Evolutionary conservation across 2,797 vertebrate genomes (phyloP), one percentile per base, ranked within the genome.

Genomic region (Sebastiscus tertius): DNA sequence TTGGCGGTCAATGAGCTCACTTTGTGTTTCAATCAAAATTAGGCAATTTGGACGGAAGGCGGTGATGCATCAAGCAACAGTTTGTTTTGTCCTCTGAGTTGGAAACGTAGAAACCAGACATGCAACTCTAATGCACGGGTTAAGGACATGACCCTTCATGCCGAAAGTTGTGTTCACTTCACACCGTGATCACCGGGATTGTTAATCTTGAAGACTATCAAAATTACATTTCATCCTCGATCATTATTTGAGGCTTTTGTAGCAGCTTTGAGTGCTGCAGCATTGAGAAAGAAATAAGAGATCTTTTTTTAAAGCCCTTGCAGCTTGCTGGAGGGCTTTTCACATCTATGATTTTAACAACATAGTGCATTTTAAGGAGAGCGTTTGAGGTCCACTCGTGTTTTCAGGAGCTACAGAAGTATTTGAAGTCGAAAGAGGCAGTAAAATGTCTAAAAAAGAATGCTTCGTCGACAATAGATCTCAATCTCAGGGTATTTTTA

Each of bases 11-110:
- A 63, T 76, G 84, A 88, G 88, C 86, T 91, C 87, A 83, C 87
- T 87, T 89, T 89, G 85, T 79, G 81, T 90, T 87, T 89, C 87
- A 83, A 84, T 91, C 90, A 88, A 85, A 90, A 87, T 87, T 82
- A 90, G 84, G 75, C 68, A 29, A 81, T 87, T 87, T 87, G 80
- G 81, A 85, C 68, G 55, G 70, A 77, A 86, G 55, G 79, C 83
- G 58, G 59, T 84, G 77, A 52, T 63, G 83, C 87, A 61, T 87
- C 77, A 46, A 64, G 61, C 77, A 64, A 61, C 46, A 33, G 80
- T 86, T 87, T 89, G 69, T 79, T 83, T 85, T 83, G 79, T 84
- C 87, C 78, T 75, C 64, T 82, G 66, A n/a, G 42, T 27, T 80
- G 56, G 77, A 84, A 79, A 81, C 64, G 34, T 52, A 61, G 55